Evolutionary conservation across 2,888 invertebrate species (phyloP), one percentile per base, ranked within the genome.

Genomic region (Zygaena filipendulae): DNA sequence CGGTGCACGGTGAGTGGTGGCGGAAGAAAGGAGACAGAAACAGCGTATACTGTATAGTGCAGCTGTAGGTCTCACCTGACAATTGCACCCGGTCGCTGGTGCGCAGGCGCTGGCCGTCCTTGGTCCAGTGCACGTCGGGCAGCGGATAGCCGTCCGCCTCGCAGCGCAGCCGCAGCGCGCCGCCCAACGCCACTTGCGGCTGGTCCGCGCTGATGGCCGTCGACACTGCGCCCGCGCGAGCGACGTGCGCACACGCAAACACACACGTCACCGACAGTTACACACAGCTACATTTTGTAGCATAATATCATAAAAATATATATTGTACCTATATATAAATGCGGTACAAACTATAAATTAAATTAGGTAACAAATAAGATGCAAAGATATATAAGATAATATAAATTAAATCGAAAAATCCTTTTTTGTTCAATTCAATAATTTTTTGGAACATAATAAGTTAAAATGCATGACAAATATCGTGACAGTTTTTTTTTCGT

Each of bases 91-190:
- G 82, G 28, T 84, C 83, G 29, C 77, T 80, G 13, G 81, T 45
- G 16, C 59, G 43, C 8, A 93, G 51, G 2, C 67, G 75, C 14
- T 64, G 60, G 23, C 86, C 84, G 55, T 95, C 87, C 64, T 92
- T 93, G 59, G 84, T 89, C 95, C 95, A 96, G 33, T 83, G 72
- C 3, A 94, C 88, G 38, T 81, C 75, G 3, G 93, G 92, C 29
- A 77, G 67, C 1, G 93, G 93, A 63, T 86, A 87, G 3, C 94
- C 93, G 40, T 87, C 86, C 23, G 91, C 89, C 16, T 85, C 84
- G 55, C 94, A 95, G 8, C 82, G 83, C 36, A 95, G 79, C 21
- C 75, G 82, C 42, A 94, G 79, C 45, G 88, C 87, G 14, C 84
- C 81, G 32, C 90, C 91, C 22, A 84, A 81, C 2, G 83, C 75